phyloP scores from a whole-genome alignment of 2,797 vertebrate species.

The Acanthornis magna region DNA sequence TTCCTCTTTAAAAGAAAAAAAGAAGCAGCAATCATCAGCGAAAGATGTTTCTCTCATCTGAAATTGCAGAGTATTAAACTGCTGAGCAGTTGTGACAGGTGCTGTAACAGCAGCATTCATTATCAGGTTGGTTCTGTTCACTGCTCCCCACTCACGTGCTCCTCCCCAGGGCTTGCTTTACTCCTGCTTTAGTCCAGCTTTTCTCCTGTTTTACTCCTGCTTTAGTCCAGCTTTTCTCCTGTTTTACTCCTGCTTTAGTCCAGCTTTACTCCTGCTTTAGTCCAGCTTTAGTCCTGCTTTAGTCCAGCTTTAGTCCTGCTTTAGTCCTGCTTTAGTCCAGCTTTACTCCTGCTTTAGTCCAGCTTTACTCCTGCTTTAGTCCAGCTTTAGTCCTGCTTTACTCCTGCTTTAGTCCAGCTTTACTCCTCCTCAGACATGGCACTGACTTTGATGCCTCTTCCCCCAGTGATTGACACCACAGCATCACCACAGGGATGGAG shows the following conservation, averaged over 20 bases:
- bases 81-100: slow-evolving; percentile 64
- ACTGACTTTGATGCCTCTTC: background rate
- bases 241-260: background rate
- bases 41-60: slow-evolving; percentile 34
- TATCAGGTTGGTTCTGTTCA: slow-evolving; percentile 62
- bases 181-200: background rate
- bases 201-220: background rate
- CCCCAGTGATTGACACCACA: background rate
- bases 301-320: background rate
- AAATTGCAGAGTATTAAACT: slow-evolving; percentile 61
- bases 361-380: background rate
- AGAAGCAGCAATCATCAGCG: background rate
- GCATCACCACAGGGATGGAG: background rate
- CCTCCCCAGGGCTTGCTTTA: slow-evolving; percentile 30
- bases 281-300: background rate
- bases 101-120: slow-evolving; percentile 68
- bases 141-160: slow-evolving; percentile 45
- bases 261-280: background rate
- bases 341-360: background rate
- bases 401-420: background rate
- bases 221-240: background rate
- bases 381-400: background rate
- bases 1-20: background rate
- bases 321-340: no score
- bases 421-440: background rate